Evolutionary conservation across 1,140 invertebrate species (phyloP).

Genomic region (Drosophila leontia): DNA sequence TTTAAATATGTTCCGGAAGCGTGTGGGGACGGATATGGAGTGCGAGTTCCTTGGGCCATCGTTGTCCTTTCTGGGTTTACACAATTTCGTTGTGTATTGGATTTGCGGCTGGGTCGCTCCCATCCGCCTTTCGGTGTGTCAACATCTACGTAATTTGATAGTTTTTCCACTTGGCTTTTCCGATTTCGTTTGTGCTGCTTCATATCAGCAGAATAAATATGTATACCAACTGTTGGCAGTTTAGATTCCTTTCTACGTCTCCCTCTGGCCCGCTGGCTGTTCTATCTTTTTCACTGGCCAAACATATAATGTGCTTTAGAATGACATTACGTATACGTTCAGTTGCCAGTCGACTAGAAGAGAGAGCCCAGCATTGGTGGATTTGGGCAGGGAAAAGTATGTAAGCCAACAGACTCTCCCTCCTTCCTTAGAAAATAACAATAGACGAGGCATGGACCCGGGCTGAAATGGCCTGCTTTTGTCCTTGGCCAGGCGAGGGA

Average conservation of each 20-base stretch:
- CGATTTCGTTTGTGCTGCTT: slow-evolving; percentile 32
- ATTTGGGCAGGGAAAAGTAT: slow-evolving; percentile 21
- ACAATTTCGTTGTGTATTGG: slow-evolving; percentile 54
- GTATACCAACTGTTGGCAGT: slow-evolving; percentile 47
- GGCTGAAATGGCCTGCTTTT: slow-evolving; percentile 20
- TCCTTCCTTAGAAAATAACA: slow-evolving; percentile 14
- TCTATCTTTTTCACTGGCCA: slow-evolving; percentile 30
- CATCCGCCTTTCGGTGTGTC: slow-evolving; percentile 38
- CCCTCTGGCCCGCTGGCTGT: not conserved
- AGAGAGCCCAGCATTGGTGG: slow-evolving; percentile 2
- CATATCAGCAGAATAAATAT: slow-evolving; percentile 69
- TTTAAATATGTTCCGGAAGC: slow-evolving; percentile 65
- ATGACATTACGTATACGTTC: slow-evolving; percentile 72
- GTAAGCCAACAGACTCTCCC: slow-evolving; percentile 33
- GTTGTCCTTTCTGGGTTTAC: slow-evolving; percentile 38
- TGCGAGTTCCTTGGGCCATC: slow-evolving; percentile 2
- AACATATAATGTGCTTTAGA: slow-evolving; percentile 67
- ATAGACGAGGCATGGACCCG: slow-evolving; percentile 3
- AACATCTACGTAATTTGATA: slow-evolving; percentile 77
- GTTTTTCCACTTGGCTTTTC: slow-evolving; percentile 73
- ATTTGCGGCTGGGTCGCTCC: slow-evolving; percentile 41
- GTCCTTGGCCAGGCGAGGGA: not conserved
- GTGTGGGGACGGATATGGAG: slow-evolving; percentile 1
- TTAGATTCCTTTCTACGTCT: slow-evolving; percentile 34
- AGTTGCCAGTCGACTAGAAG: slow-evolving; percentile 25